These are phyloP conservation scores for Sebastes schlegelii DNA, from an alignment of 2,113 vertebrate genomes.

Conservation along the genomic window DNA sequence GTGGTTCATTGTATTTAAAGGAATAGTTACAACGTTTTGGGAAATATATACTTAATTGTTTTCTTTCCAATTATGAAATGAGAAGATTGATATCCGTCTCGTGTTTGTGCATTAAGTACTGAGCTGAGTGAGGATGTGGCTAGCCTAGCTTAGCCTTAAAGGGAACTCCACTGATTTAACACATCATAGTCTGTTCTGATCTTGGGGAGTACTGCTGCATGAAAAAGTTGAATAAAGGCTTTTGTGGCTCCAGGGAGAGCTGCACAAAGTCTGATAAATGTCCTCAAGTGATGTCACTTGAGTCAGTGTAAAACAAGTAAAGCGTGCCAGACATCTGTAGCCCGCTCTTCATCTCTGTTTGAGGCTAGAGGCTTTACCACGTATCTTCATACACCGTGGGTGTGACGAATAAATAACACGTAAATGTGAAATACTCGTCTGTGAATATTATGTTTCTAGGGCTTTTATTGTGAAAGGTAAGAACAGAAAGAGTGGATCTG, in stretches of 20 bases:
- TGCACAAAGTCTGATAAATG: neutral
- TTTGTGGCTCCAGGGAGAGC: too few species aligned
- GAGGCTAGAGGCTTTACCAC: too few species aligned
- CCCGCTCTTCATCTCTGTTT: too few species aligned
- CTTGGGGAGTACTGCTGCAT: neutral
- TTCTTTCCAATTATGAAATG: neutral
- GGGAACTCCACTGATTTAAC: neutral
- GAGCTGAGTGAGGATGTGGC: neutral
- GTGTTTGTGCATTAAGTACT: neutral
- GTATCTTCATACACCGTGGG: too few species aligned
- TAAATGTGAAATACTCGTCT: too few species aligned
- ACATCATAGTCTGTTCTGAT: neutral
- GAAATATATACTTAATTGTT: neutral
- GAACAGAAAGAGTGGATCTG: too few species aligned
- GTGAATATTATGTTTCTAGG: too few species aligned
- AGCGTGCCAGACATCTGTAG: too few species aligned
- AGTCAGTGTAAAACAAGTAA: too few species aligned
- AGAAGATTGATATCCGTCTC: neutral
- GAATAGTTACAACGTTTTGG: neutral
- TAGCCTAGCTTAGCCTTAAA: neutral
- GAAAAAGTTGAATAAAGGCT: neutral
- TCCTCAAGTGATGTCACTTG: too few species aligned
- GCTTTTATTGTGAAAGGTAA: too few species aligned
- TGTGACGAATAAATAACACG: too few species aligned
- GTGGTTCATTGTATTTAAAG: neutral